Conservation (phyloP, 2,797 vertebrate species). For the Centroberyx gerrardi region DNA sequence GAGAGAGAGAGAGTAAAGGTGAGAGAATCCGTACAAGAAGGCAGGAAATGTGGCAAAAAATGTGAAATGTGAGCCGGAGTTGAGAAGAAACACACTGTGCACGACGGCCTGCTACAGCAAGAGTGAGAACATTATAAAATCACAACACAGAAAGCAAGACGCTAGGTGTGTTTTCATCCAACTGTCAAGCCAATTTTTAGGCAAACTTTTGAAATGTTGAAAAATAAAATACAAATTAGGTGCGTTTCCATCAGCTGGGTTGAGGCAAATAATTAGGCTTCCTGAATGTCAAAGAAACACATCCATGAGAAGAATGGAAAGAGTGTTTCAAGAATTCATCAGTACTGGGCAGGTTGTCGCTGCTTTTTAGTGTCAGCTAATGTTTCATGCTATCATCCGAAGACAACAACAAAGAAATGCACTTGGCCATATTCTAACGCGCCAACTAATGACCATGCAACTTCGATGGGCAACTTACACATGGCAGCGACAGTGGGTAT, state of each 20-base stretch:
- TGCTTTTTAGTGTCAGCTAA: neutral
- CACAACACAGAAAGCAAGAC: conserved; percentile 6
- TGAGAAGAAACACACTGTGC: conserved; percentile 44
- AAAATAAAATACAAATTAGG: neutral
- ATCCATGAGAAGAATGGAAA: no score
- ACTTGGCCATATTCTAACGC: no score
- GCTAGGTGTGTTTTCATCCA: neutral
- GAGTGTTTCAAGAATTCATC: neutral
- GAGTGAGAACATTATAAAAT: conserved; percentile 18
- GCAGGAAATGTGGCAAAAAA: conserved; percentile 64
- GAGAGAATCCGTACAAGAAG: conserved; percentile 60
- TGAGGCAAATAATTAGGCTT: conserved; percentile 8
- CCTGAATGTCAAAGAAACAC: neutral
- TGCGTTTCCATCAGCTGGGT: neutral
- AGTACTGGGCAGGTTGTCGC: neutral
- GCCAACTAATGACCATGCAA: no score
- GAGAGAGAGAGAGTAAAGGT: conserved; percentile 53
- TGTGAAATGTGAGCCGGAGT: conserved; percentile 61
- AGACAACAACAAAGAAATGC: neutral
- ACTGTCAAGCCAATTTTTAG: neutral
- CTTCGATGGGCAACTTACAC: neutral
- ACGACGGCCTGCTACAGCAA: conserved; percentile 13
- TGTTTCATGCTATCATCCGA: conserved; percentile 4
- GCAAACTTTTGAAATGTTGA: neutral
- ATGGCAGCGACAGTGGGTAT: neutral